Evolutionary conservation across 2,113 vertebrate genomes (phyloP).

Genomic region (Lepisosteus oculatus): DNA sequence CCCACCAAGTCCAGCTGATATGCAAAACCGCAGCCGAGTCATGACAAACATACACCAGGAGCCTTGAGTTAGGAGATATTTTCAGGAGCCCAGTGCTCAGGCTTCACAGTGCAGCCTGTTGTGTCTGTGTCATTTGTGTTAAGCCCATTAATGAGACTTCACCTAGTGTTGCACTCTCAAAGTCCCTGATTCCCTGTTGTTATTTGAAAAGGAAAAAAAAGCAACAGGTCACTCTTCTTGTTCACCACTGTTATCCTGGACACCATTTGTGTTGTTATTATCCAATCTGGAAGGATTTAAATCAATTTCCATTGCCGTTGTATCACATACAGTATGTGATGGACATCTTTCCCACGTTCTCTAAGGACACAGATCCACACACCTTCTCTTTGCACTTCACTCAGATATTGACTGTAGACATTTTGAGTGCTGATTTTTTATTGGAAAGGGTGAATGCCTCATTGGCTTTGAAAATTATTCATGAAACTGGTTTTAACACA

Average conservation of each 20-base stretch:
- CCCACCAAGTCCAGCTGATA: not conserved
- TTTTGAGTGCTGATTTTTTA: too few relatives aligned
- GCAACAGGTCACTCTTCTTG: not conserved
- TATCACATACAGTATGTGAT: too few relatives aligned
- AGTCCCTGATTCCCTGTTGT: conserved; percentile 53
- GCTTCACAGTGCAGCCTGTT: conserved; percentile 31
- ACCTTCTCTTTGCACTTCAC: too few relatives aligned
- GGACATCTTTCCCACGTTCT: too few relatives aligned
- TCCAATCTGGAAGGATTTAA: too few relatives aligned
- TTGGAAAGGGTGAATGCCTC: too few relatives aligned
- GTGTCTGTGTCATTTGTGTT: not conserved
- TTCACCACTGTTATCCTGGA: not conserved
- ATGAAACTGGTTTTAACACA: too few relatives aligned
- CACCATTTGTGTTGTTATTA: too few relatives aligned
- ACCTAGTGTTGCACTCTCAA: conserved; percentile 30
- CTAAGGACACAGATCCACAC: too few relatives aligned
- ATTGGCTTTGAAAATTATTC: too few relatives aligned
- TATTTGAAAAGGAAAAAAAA: conserved; percentile 51
- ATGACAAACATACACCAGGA: conserved; percentile 33
- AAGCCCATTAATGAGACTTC: not conserved
- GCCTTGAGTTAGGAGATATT: conserved; percentile 42
- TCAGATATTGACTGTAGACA: too few relatives aligned
- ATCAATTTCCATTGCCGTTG: too few relatives aligned
- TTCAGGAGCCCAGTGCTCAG: conserved; percentile 49
- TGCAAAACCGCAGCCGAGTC: conserved; percentile 13